Percentiles rank a stretch among this genome's conserved stretches.
phyloP scores from a whole-genome alignment of 2,797 vertebrate genomes.

The Dallia pectoralis region DNA sequence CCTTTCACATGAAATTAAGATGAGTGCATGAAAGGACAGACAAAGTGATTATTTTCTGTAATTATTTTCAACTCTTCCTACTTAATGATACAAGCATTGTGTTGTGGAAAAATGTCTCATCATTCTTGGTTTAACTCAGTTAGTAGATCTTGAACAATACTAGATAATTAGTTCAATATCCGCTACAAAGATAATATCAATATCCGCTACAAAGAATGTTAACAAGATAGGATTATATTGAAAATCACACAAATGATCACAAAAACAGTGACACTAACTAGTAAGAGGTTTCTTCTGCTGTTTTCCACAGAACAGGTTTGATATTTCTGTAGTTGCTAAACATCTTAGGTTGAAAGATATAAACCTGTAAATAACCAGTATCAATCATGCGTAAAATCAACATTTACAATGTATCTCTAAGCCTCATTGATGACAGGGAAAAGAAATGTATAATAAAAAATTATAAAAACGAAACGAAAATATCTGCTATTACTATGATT shows the following conservation, averaged over 20 bases:
- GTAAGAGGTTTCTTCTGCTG: no score
- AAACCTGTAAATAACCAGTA: not conserved
- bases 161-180: no score
- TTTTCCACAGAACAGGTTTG: no score
- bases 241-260: no score
- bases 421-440: not conserved
- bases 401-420: not conserved
- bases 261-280: no score
- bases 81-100: not conserved
- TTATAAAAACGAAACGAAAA: not conserved
- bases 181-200: no score
- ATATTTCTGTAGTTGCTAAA: not conserved
- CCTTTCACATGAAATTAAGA: not conserved
- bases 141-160: no score
- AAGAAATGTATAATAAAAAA: not conserved
- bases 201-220: no score
- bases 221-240: no score
- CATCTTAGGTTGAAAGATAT: not conserved
- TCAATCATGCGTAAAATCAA: not conserved
- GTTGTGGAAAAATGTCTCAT: no score
- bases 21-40: not conserved
- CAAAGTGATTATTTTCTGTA: not conserved
- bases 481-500: not conserved
- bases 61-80: not conserved
- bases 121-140: no score